Evolutionary conservation across 2,797 vertebrate genomes (phyloP).

Genomic region (Tragelaphus oryx): DNA sequence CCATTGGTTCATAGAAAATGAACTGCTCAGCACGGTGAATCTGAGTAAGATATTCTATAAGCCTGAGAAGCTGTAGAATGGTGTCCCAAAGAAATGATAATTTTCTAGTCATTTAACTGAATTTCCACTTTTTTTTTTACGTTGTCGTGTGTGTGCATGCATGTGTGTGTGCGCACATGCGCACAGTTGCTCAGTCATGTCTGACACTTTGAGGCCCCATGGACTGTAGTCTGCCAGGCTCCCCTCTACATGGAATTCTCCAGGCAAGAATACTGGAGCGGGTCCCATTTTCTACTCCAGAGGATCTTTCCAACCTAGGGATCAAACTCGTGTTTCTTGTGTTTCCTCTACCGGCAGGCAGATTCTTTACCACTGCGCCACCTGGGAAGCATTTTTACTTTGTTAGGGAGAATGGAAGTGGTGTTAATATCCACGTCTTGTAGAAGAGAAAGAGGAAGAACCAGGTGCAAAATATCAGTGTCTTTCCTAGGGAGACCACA

Average conservation of each 20-base stretch:
- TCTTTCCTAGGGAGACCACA: neutral
- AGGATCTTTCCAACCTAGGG: neutral
- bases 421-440: neutral
- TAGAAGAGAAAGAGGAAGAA: neutral
- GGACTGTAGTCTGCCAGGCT: neutral
- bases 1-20: neutral
- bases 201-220: neutral
- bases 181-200: neutral
- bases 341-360: neutral
- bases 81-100: neutral
- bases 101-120: neutral
- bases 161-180: no score
- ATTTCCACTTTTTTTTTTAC: neutral
- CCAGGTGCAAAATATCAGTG: neutral
- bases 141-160: neutral
- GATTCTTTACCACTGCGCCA: neutral
- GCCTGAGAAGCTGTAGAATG: neutral
- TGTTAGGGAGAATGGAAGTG: neutral
- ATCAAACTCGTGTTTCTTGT: neutral
- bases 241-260: neutral
- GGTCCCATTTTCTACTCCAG: neutral
- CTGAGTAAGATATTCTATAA: neutral
- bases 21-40: neutral
- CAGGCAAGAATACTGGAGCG: neutral
- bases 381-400: neutral